Conservation (phyloP, 2,113 vertebrate genomes). For the Sterrhoptilus dennistouni region DNA sequence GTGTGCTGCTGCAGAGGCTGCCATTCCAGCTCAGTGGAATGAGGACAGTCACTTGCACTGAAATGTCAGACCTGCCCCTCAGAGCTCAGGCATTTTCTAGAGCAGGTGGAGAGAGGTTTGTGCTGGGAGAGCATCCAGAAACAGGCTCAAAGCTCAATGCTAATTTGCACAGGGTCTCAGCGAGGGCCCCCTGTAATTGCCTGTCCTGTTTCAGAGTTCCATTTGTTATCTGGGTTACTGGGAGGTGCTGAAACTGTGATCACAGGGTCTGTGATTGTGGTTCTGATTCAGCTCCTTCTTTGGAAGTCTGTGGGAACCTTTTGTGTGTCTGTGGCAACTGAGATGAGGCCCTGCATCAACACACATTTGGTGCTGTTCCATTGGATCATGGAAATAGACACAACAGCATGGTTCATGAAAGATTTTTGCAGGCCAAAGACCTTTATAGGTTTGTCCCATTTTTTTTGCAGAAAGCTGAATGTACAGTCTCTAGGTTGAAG, state of each 20-base stretch:
- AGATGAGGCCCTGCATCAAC: not conserved
- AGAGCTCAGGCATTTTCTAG: not conserved
- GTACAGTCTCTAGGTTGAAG: not conserved
- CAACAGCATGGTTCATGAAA: not conserved
- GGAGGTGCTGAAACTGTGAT: not conserved
- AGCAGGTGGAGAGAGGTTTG: not conserved
- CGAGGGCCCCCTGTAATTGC: not conserved
- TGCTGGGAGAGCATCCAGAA: not conserved
- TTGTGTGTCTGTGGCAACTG: not conserved
- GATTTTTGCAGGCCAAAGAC: not conserved
- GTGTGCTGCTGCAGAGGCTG: not conserved
- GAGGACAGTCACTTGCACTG: not conserved
- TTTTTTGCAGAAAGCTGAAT: not conserved
- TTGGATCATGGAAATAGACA: not conserved
- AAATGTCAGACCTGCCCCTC: not conserved
- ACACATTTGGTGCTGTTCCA: not conserved
- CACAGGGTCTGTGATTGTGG: not conserved
- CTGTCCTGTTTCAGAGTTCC: not conserved
- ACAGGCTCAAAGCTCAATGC: not conserved
- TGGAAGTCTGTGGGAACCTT: not conserved
- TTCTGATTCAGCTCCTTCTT: not conserved
- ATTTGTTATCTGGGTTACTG: not conserved
- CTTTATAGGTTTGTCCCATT: not conserved
- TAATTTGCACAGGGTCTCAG: not conserved
- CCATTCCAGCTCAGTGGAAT: not conserved